phyloP scores from a whole-genome alignment of 2,113 vertebrate genomes.

The Scytalopus superciliaris region DNA sequence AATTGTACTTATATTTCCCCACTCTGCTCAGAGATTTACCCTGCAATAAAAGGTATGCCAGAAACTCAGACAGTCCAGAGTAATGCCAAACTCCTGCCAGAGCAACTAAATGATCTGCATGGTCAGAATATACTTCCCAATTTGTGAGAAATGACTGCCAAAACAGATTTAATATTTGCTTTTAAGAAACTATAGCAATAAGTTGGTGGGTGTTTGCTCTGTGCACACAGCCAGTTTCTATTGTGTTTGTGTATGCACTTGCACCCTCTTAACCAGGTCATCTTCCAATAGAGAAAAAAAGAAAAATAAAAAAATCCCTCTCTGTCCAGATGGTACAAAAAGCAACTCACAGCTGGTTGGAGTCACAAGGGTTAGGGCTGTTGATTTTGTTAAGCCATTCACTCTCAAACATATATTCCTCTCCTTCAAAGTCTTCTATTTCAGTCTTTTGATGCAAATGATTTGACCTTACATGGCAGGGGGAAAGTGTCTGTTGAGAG shows the following conservation, averaged over 20 bases:
- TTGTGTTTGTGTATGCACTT: background rate
- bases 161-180: background rate
- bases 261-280: background rate
- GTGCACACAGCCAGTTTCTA: background rate
- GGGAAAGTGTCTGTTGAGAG: background rate
- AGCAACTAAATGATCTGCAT: background rate
- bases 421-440: background rate
- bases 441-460: background rate
- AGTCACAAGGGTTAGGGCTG: background rate
- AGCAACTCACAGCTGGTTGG: background rate
- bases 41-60: background rate
- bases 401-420: background rate
- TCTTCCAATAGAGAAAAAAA: background rate
- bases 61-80: background rate
- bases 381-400: background rate
- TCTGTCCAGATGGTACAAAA: conserved; percentile 20
- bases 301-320: background rate
- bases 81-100: background rate
- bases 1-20: conserved; percentile 10
- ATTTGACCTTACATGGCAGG: background rate
- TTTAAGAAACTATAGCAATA: background rate
- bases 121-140: background rate
- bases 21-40: background rate
- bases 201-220: background rate
- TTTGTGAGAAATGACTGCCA: background rate